Evolutionary conservation across 2,113 vertebrate genomes (phyloP).

Genomic region (Triplophysa dalaica): DNA sequence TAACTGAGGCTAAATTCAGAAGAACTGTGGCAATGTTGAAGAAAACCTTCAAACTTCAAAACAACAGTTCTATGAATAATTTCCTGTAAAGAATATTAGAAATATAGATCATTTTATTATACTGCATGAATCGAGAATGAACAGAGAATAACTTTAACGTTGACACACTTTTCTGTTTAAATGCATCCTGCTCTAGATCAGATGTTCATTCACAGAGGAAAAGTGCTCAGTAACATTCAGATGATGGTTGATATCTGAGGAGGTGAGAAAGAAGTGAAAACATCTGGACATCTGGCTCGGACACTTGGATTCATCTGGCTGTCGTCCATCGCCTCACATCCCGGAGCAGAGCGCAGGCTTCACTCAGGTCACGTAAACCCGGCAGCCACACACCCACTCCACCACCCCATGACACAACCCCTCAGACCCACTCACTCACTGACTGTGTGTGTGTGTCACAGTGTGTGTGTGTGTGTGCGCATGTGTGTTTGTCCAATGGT

Average conservation of each 20-base stretch:
- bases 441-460: not conserved
- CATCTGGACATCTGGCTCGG: slow-evolving; percentile 51
- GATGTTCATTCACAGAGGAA: not conserved
- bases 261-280: slow-evolving; percentile 35
- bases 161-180: not conserved
- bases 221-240: not conserved
- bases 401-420: slow-evolving; percentile 23
- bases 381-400: slow-evolving; percentile 34
- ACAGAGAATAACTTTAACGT: no score
- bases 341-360: slow-evolving; percentile 27
- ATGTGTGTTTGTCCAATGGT: no score
- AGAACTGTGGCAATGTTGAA: no score
- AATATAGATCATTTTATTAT: no score
- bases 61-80: no score
- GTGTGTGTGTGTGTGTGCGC: no score
- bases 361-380: slow-evolving; percentile 41
- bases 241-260: slow-evolving; percentile 18
- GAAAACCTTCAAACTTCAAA: no score
- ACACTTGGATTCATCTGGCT: slow-evolving; percentile 41
- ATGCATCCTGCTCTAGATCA: not conserved
- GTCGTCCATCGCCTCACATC: slow-evolving; percentile 22
- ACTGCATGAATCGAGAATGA: no score
- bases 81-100: no score
- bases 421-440: not conserved
- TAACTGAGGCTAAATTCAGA: no score